Conservation (phyloP, 2,888 invertebrate species). For the Eupithecia pulchellata region DNA sequence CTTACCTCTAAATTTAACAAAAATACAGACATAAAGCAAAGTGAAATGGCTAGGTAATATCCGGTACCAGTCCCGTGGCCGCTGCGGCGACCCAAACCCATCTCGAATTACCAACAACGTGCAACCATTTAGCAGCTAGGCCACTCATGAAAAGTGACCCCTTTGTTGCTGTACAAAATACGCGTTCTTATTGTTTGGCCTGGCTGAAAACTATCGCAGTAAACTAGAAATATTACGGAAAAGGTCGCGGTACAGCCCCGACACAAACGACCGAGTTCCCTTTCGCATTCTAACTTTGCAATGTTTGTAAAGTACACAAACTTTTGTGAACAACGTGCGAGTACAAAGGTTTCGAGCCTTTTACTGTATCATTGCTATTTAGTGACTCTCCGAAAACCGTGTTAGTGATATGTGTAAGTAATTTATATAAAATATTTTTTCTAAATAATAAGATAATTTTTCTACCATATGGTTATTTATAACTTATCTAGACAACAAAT, state of each 20-base stretch:
- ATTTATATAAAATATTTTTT: too few species aligned
- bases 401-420: neutral
- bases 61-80: neutral
- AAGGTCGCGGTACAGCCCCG: slow-evolving; percentile 35
- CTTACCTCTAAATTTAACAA: neutral
- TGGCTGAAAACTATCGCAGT: slow-evolving; percentile 35
- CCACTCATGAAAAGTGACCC: slow-evolving; percentile 16
- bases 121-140: slow-evolving; percentile 8
- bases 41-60: slow-evolving; percentile 5
- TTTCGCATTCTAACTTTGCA: slow-evolving; percentile 41
- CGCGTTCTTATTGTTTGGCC: slow-evolving; percentile 36
- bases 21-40: slow-evolving; percentile 9
- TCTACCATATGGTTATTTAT: neutral
- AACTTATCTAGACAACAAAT: neutral
- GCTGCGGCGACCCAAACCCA: slow-evolving; percentile 1
- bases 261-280: slow-evolving; percentile 42
- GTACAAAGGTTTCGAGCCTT: slow-evolving; percentile 10
- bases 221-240: slow-evolving; percentile 45
- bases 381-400: neutral
- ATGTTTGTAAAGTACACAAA: slow-evolving; percentile 37
- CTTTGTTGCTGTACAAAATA: slow-evolving; percentile 26
- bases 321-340: slow-evolving; percentile 27
- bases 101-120: slow-evolving; percentile 9
- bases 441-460: neutral
- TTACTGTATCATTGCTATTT: neutral